Evolutionary conservation across 2,888 invertebrate species (phyloP), one percentile per base, ranked within the genome.

Genomic region (Schizaphis graminum): DNA sequence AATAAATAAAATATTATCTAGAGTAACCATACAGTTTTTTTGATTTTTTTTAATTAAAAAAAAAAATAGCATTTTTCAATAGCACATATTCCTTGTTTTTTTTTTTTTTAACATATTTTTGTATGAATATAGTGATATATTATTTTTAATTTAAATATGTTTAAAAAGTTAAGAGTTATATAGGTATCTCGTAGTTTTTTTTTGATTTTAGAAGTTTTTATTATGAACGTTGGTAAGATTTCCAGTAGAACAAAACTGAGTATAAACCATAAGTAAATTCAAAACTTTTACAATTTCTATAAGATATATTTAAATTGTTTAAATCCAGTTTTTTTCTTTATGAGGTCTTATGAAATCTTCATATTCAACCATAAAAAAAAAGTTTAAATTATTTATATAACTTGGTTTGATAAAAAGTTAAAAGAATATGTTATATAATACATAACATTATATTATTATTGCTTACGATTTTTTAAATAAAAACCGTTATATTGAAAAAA

Each of bases 221-320:
- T 49, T 53, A 53, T 28, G 41, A 53, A 53, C 16, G 77, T 77
- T 28, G 3, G 26, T 16, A 53, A 41, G 84, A 13, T 90, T 49
- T 41, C 28, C 53, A 84, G 41, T 16, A 91, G 53, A 53, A 91
- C 47, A 84, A 49, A 84, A 35, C 47, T 77, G 35, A 28, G 41
- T 53, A 53, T 84, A 84, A 24, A 84, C 84, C 77, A 53, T 91
- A 91, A 84, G 49, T 84, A 91, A 84, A 91, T 84, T 26, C 41
- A 91, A 91, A 91, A 91, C 91, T 91, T 89, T 89, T 84, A 91
- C 41, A 91, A 91, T 91, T 84, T 84, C 41, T 91, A 84, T 53
- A 41, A 84, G 41, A 91, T 91, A 91, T 91, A 91, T 91, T 84
- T 53, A 53, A 91, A 84, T 91, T 84, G 44, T 84, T 53, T 53